phyloP scores from a whole-genome alignment of 1,140 invertebrate species.

The Saccostrea glomerata region DNA sequence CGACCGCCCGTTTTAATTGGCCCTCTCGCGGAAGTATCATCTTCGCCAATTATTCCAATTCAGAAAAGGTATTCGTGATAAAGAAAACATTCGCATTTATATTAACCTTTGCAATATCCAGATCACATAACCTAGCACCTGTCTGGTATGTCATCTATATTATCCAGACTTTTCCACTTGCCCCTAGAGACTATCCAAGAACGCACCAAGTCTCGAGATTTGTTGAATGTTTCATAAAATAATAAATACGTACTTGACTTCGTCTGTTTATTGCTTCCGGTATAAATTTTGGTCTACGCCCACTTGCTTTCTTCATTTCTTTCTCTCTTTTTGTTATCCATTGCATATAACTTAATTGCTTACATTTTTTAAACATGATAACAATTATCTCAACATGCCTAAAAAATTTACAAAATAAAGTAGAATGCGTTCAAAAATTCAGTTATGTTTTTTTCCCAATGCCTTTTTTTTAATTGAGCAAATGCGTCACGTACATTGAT shows the following conservation, averaged over 20 bases:
- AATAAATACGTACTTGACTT: constrained; percentile 34
- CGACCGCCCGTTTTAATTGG: constrained; percentile 32
- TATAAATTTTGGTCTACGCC: constrained; percentile 27
- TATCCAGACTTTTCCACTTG: constrained; percentile 7
- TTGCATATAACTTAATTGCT: too few species aligned
- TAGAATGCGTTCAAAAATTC: not conserved
- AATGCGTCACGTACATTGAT: not conserved
- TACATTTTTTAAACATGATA: not conserved
- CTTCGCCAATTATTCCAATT: constrained; percentile 36
- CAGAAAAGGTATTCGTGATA: constrained; percentile 34
- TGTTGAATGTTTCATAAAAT: constrained; percentile 35
- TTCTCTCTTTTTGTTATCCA: not conserved
- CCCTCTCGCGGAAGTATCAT: constrained; percentile 29
- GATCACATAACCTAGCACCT: constrained; percentile 15
- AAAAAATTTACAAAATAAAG: not conserved
- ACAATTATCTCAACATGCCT: not conserved
- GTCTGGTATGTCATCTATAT: constrained; percentile 17
- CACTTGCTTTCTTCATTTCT: not conserved
- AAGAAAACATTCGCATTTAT: constrained; percentile 30
- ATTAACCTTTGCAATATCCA: constrained; percentile 38
- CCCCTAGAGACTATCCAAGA: constrained; percentile 7
- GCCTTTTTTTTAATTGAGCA: not conserved
- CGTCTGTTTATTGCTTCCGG: constrained; percentile 24
- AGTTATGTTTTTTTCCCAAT: not conserved
- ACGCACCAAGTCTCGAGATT: constrained; percentile 8